Evolutionary conservation across 2,113 vertebrate species (phyloP), one percentile per base, ranked within the genome.

Genomic region (Vulpes ferrilata): DNA sequence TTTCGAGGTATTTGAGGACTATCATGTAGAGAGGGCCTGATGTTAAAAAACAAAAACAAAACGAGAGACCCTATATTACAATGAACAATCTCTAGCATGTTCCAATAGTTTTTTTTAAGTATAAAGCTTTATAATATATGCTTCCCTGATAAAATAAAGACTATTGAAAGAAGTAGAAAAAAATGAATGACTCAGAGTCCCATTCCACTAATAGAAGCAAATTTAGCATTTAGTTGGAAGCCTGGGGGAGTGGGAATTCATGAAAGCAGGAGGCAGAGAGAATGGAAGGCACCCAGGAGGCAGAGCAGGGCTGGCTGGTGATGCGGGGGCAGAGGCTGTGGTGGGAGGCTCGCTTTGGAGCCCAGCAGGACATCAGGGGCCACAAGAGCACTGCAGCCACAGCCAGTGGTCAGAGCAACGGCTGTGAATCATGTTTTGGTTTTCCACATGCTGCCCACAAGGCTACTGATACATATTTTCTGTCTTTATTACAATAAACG

Each of bases 281-380:
- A 35, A 51, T 11, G 38, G 17, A 35, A 27, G 60, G 57, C 9
- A 20, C 2, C 25, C 67, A 27, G 67, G 23, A 64, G 30, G 5
- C 9, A 1, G 64, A 10, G n/a, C 20, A 11, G 51, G 22, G 1
- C 22, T 8, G 0, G 1, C 85, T 55, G 65, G 85, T 22, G 9
- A 20, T 3, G 3, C 11, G 0, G 1, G 11, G 48, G 11, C n/a
- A 48, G 20, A 51, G 48, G n/a, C 27, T 16, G 32, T 25, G 13
- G 51, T 2, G 2, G 0, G 48, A 35, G 19, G 11, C 19, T 43
- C 43, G 1, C 43, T 43, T 51, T 51, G 76, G 22, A 83, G 55
- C 35, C 83, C 20, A 62, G 55, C 22, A 65, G 71, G 51, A 74
- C 38, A 67, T 20, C 3, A 7, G 2, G 23, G 38, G 67, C 13